These are phyloP conservation scores for Meiosimyza decipiens DNA, from an alignment of 2,888 invertebrate genomes.

Conservation along the genomic window DNA sequence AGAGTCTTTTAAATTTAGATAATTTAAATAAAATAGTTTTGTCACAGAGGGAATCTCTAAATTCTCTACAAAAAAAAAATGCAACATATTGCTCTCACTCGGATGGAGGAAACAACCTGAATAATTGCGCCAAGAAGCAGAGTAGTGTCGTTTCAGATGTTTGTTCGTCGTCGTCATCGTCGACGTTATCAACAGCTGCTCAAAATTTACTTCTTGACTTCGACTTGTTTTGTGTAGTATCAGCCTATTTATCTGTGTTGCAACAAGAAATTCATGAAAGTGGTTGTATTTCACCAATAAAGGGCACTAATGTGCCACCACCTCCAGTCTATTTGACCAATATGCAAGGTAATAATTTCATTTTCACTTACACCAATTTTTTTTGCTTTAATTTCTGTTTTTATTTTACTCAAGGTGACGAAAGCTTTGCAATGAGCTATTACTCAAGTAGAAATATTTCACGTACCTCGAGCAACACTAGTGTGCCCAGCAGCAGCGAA, in stretches of 20 bases:
- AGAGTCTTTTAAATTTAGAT: slow-evolving; percentile 64
- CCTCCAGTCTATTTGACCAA: slow-evolving; percentile 67
- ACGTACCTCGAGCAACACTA: slow-evolving; percentile 62
- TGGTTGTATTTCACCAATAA: slow-evolving; percentile 67
- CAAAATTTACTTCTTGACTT: slow-evolving; percentile 56
- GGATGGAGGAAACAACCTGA: slow-evolving; percentile 16
- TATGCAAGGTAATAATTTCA: slow-evolving; percentile 56
- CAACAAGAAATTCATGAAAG: slow-evolving; percentile 67
- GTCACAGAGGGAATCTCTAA: slow-evolving; percentile 60
- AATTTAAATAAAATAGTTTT: slow-evolving; percentile 63
- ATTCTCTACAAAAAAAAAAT: slow-evolving; percentile 53
- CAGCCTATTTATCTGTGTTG: slow-evolving; percentile 65
- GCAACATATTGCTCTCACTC: slow-evolving; percentile 42
- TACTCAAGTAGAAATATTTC: slow-evolving; percentile 63
- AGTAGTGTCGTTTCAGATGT: slow-evolving; percentile 15
- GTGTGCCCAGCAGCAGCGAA: slow-evolving; percentile 61
- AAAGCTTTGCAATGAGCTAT: slow-evolving; percentile 53
- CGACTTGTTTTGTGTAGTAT: slow-evolving; percentile 66
- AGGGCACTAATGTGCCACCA: slow-evolving; percentile 67
- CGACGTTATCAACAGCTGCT: slow-evolving; percentile 21
- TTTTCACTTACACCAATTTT: background rate
- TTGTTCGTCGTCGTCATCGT: slow-evolving; percentile 33
- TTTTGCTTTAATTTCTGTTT: background rate
- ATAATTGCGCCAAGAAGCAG: slow-evolving; percentile 12
- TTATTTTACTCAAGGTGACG: slow-evolving; percentile 44